phyloP scores from a whole-genome alignment of 2,888 invertebrate species.

The Cephus spinipes region DNA sequence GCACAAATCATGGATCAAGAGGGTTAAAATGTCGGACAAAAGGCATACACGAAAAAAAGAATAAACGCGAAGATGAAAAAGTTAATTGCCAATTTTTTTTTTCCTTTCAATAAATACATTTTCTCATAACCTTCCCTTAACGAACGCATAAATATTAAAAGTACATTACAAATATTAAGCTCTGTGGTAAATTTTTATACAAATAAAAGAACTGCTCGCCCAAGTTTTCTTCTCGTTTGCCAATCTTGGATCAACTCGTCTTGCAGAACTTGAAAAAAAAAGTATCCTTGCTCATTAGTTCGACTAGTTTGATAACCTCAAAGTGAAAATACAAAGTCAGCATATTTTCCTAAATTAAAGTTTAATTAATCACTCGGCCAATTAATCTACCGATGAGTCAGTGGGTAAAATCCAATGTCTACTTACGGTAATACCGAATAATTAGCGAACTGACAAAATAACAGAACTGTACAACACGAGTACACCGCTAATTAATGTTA shows the following conservation, averaged over 20 bases:
- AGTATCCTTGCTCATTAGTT: not conserved
- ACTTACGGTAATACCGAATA: not conserved
- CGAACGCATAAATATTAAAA: not conserved
- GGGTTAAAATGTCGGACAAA: not conserved
- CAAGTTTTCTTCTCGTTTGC: not conserved
- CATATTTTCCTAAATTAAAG: not conserved
- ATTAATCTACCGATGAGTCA: not conserved
- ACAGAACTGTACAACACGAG: not conserved
- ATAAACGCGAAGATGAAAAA: not conserved
- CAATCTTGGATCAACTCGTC: not conserved
- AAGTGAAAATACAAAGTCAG: not conserved
- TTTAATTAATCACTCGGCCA: not conserved
- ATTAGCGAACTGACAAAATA: not conserved
- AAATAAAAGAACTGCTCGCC: not conserved
- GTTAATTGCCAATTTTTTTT: not conserved
- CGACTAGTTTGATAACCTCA: not conserved
- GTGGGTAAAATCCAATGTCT: not conserved
- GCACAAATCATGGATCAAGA: not conserved
- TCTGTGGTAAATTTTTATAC: not conserved
- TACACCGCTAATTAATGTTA: not conserved
- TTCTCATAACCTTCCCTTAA: not conserved
- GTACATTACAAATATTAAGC: not conserved
- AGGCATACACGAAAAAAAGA: not conserved
- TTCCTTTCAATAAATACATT: not conserved
- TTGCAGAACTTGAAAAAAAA: not conserved